Percentiles rank a stretch among this genome's conserved stretches.
These are phyloP conservation scores for Cheiracanthium punctorium DNA, from an alignment of 2,888 invertebrate species.

Conservation along the genomic window DNA sequence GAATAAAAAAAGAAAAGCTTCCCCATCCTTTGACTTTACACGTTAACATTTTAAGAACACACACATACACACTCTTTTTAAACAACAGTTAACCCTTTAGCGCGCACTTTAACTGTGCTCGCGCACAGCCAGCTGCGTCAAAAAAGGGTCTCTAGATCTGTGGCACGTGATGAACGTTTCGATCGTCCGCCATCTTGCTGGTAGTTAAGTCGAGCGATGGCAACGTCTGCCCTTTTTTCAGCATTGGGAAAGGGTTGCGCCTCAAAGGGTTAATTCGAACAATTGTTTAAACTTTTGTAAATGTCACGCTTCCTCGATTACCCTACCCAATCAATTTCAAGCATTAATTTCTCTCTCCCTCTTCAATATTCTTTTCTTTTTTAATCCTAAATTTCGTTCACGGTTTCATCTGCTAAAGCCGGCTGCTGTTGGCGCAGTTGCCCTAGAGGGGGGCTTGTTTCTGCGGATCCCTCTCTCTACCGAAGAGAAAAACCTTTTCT, in stretches of 20 bases:
- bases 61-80: neutral
- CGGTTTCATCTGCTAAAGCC: neutral
- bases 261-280: too few relatives aligned
- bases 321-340: neutral
- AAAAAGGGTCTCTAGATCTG: too few relatives aligned
- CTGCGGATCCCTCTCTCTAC: neutral
- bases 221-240: too few relatives aligned
- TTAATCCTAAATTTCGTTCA: neutral
- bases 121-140: too few relatives aligned
- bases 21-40: too few relatives aligned
- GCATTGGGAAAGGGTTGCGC: too few relatives aligned
- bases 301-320: slow-evolving; percentile 3
- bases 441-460: neutral
- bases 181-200: too few relatives aligned
- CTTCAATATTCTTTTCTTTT: neutral
- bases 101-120: too few relatives aligned
- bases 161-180: too few relatives aligned
- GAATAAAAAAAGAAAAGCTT: too few relatives aligned
- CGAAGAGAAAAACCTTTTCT: neutral
- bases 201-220: too few relatives aligned
- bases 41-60: slow-evolving; percentile 4
- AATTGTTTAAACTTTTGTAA: neutral
- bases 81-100: slow-evolving; percentile 6
- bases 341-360: neutral
- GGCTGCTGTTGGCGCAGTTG: neutral